Conservation (phyloP, 2,888 invertebrate genomes). For the Eupithecia abbreviata region DNA sequence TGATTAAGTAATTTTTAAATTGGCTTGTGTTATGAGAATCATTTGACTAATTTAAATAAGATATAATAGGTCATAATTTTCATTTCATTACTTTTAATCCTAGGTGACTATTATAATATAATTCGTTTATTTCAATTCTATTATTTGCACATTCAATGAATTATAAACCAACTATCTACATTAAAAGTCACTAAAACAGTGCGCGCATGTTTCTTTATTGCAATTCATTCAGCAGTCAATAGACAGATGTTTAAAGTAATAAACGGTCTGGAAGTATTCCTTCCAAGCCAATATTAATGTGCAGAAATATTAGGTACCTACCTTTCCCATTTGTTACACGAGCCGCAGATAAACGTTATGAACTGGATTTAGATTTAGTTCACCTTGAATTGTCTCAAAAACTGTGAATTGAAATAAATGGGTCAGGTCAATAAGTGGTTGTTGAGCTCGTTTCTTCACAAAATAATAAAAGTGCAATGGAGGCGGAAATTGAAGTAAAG, state of each 20-base stretch:
- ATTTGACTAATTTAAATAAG: too few species aligned
- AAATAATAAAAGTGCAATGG: slow-evolving; percentile 7
- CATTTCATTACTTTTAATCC: too few species aligned
- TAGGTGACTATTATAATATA: too few species aligned
- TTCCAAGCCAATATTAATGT: neutral
- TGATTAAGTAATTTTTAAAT: too few species aligned
- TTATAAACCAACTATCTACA: neutral
- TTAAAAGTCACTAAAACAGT: neutral
- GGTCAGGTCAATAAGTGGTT: slow-evolving; percentile 69
- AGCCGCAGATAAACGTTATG: slow-evolving; percentile 28
- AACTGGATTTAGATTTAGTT: slow-evolving; percentile 40
- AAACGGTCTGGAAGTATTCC: neutral
- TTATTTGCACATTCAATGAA: too few species aligned
- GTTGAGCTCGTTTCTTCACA: slow-evolving; percentile 52
- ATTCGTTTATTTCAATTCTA: too few species aligned
- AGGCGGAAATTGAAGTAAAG: slow-evolving; percentile 6
- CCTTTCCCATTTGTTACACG: slow-evolving; percentile 28
- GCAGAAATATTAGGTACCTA: neutral
- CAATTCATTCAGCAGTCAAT: neutral
- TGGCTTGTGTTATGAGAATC: too few species aligned
- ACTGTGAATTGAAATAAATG: slow-evolving; percentile 59
- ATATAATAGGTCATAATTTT: too few species aligned
- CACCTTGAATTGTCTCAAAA: slow-evolving; percentile 47
- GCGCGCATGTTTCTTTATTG: neutral
- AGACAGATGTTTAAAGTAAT: neutral